Evolutionary conservation across 2,797 vertebrate species (phyloP).

Genomic region (Telmatherina bonti): DNA sequence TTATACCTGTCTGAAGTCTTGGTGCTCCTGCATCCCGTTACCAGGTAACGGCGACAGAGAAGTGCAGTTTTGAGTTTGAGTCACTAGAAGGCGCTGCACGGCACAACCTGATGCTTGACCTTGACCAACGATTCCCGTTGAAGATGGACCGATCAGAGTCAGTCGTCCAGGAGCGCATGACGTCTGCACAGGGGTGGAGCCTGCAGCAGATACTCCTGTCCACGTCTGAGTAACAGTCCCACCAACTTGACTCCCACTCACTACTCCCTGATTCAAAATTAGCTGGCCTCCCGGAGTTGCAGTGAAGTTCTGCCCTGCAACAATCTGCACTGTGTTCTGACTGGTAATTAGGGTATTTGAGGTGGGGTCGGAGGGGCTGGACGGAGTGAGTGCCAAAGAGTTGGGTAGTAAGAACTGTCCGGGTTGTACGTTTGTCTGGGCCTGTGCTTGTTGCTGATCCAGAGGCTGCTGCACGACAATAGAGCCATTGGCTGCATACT

Average conservation of each 20-base stretch:
- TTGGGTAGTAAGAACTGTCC: slow-evolving; percentile 93
- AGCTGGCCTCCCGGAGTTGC: slow-evolving; percentile 87
- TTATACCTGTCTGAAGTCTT: slow-evolving; percentile 82
- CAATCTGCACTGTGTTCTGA: slow-evolving; percentile 92
- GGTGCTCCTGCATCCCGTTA: slow-evolving; percentile 56
- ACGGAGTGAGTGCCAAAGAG: slow-evolving; percentile 88
- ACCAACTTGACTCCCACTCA: slow-evolving; percentile 85
- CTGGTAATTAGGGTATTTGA: slow-evolving; percentile 89
- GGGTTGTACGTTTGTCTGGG: slow-evolving; percentile 83
- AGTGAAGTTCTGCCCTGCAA: slow-evolving; percentile 91
- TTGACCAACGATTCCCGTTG: slow-evolving; percentile 71
- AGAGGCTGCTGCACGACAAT: slow-evolving; percentile 92
- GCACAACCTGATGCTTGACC: slow-evolving; percentile 81
- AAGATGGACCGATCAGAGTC: slow-evolving; percentile 87
- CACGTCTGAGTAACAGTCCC: slow-evolving; percentile 86
- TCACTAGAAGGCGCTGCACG: slow-evolving; percentile 90
- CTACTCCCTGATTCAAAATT: slow-evolving; percentile 91
- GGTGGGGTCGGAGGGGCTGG: slow-evolving; percentile 87
- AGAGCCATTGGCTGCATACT: slow-evolving; percentile 89
- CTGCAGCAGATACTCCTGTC: slow-evolving; percentile 81
- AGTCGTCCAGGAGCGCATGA: slow-evolving; percentile 85
- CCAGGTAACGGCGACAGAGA: slow-evolving; percentile 72
- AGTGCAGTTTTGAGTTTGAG: slow-evolving; percentile 85
- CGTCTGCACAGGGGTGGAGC: slow-evolving; percentile 74
- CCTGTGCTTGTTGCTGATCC: slow-evolving; percentile 86